These are phyloP conservation scores for Scaptomyza polygonia DNA, from an alignment of 2,888 invertebrate species.

Conservation along the genomic window DNA sequence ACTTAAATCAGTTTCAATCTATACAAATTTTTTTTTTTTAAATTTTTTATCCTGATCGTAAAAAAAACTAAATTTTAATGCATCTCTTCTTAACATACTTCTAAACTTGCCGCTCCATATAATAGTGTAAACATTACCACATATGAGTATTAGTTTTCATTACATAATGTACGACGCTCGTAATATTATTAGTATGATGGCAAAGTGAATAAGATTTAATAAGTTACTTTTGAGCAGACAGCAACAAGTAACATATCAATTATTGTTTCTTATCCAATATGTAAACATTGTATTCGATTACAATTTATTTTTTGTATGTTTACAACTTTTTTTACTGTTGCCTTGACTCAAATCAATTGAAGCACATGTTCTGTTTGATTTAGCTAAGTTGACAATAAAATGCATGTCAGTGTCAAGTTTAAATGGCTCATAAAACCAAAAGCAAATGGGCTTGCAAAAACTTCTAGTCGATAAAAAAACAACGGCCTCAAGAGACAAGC, in stretches of 20 bases:
- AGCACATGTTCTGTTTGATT: conserved; percentile 42
- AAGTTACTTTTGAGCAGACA: conserved; percentile 40
- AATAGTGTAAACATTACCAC: too few species aligned
- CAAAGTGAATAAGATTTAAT: conserved; percentile 49
- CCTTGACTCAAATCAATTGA: not conserved
- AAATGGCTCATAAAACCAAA: conserved; percentile 30
- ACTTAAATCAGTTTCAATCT: not conserved
- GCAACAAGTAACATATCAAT: conserved; percentile 47
- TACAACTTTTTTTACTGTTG: conserved; percentile 21
- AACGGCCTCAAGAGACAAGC: conserved; percentile 23
- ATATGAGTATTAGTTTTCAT: not conserved
- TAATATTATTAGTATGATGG: conserved; percentile 26
- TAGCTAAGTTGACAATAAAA: conserved; percentile 11
- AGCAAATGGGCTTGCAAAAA: conserved; percentile 64
- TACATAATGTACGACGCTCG: conserved; percentile 29
- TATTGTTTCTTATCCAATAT: conserved; percentile 25
- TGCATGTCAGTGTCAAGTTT: conserved; percentile 58
- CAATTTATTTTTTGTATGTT: conserved; percentile 33
- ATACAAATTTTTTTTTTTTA: too few species aligned
- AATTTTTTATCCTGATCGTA: too few species aligned
- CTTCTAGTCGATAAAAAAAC: conserved; percentile 28
- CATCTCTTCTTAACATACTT: too few species aligned
- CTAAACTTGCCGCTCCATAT: too few species aligned
- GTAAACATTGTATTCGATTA: conserved; percentile 38
- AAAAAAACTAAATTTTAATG: too few species aligned